Percentiles rank a stretch among this genome's conserved stretches.
Evolutionary conservation across 2,888 invertebrate genomes (phyloP).

Genomic region (Drosophila mercatorum): DNA sequence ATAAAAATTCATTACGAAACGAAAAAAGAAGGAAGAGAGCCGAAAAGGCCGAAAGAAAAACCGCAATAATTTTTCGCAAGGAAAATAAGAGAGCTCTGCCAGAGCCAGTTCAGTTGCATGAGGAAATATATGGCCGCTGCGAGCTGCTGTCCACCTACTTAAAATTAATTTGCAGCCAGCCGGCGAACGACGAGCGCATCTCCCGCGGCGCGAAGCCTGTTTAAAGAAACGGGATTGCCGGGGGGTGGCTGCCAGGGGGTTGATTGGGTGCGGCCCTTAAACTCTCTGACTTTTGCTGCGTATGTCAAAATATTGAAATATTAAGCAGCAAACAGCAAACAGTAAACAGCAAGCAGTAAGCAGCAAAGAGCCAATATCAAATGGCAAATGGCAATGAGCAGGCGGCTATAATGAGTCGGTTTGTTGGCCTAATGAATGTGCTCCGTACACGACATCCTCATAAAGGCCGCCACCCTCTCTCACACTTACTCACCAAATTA

Average conservation of each 20-base stretch:
- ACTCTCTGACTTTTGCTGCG: constrained; percentile 67
- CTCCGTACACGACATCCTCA: constrained; percentile 74
- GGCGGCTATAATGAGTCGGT: constrained; percentile 33
- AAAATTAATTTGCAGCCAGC: constrained; percentile 68
- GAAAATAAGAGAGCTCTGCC: constrained; percentile 53
- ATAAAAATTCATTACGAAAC: constrained; percentile 78
- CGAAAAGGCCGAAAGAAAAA: constrained; percentile 72
- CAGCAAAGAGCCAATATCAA: background rate
- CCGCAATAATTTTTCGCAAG: constrained; percentile 72
- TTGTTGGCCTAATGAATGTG: constrained; percentile 70
- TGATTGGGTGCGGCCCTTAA: constrained; percentile 52
- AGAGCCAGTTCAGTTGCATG: constrained; percentile 70
- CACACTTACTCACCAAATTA: constrained; percentile 56
- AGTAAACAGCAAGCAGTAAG: background rate
- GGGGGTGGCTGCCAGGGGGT: constrained; percentile 14
- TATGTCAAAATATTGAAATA: constrained; percentile 80
- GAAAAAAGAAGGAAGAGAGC: constrained; percentile 23
- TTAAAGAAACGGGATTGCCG: constrained; percentile 39
- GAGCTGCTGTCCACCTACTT: constrained; percentile 80
- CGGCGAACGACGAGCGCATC: constrained; percentile 46
- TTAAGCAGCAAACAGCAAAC: constrained; percentile 59
- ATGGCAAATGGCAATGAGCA: constrained; percentile 5
- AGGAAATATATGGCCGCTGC: constrained; percentile 75
- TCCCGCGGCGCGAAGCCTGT: constrained; percentile 59
- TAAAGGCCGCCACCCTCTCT: constrained; percentile 47